Evolutionary conservation across 2,888 invertebrate species (phyloP), one percentile per base, ranked within the genome.

Genomic region (Orthonychiurus folsomi): DNA sequence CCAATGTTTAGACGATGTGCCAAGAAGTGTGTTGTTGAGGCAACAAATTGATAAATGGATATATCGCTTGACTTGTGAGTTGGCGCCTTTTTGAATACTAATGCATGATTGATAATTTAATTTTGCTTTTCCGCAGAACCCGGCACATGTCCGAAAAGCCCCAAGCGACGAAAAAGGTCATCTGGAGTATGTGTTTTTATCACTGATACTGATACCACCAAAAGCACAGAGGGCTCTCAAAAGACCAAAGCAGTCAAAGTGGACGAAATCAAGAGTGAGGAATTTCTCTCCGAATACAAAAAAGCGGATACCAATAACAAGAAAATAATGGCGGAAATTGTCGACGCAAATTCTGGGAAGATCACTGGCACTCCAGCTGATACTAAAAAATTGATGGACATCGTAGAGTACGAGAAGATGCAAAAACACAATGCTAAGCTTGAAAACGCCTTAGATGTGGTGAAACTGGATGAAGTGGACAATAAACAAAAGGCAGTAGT

Each of bases 391-490:
- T 12, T 53, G 15, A 20, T 12, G 21, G 18, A 15, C 9, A 12
- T 53, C 12, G 54, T 53, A 12, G 18, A 53, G 12, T 53, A 53
- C 21, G 54, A 53, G 21, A 53, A 53, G 21, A 53, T 53, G 54
- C 54, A 53, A 21, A 53, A 53, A 53, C 54, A 53, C 54, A 21
- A 18, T 15, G 54, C 54, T 12, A 53, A 15, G 20, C 18, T 53
- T 12, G 54, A 53, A 12, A 12, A 53, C 12, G 54, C 18, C 12
- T 12, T 12, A 53, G 18, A 53, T 12, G 15, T 20, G 12, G 12
- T 53, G 9, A 53, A 53, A 53, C 12, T 20, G 9, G 54, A 20
- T 12, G 20, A 53, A 12, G 12, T 53, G 9, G 9, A 12, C 20
- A 12, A 53, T 12, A 20, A 18, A 21, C 18, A 53, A 12, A 53